Base-by-base conservation (phyloP, 64 coral and sea anemone genomes). In the Hydrozoanthus tunicans region DNA sequence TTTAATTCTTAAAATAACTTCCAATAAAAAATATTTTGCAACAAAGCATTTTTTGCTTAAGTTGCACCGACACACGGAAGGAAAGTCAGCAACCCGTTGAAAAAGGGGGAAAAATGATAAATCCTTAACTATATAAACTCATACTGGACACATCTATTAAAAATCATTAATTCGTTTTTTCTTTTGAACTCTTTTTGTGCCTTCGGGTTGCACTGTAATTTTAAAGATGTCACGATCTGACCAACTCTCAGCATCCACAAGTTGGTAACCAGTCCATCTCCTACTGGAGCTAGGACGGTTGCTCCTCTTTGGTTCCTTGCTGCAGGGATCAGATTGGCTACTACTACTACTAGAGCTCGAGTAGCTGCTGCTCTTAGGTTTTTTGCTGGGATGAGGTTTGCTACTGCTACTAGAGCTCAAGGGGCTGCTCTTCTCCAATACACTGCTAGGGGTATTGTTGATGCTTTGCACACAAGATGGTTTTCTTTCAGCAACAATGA, bases 31-130 rank as follows among this genome's bases (percentile, higher is more conserved):
- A 76, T 51, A 76, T 9, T 76, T 76, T 76, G 43, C 73, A 76
- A 76, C 20, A 76, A 76, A 76, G 43, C 73, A 76, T 76, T 76
- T 76, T 76, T 43, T 76, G 73, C 53, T 76, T 76, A 76, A 76
- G 73, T 51, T 51, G 43, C 73, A 51, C 32, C 32, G 2, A 43
- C 32, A 43, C 32, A 43, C 32, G 32, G 32, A 43, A 43, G 32
- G 32, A 43, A 43, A 43, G 32, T 43, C 32, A 43, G 32, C 2
- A 43, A 43, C 32, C 32, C 68, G n/a, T 70, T 70, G 25, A 24
- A 70, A 70, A 70, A 70, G n/a, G 43, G 43, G 51, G 9, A 52
- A 76, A 76, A 76, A 76, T 53, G 73, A 52, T 76, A 52, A 76
- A 76, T 52, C 73, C 73, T 52, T 76, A 53, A 76, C 26, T 76